Conservation (phyloP, 2,113 vertebrate genomes). For the Lepus europaeus region DNA sequence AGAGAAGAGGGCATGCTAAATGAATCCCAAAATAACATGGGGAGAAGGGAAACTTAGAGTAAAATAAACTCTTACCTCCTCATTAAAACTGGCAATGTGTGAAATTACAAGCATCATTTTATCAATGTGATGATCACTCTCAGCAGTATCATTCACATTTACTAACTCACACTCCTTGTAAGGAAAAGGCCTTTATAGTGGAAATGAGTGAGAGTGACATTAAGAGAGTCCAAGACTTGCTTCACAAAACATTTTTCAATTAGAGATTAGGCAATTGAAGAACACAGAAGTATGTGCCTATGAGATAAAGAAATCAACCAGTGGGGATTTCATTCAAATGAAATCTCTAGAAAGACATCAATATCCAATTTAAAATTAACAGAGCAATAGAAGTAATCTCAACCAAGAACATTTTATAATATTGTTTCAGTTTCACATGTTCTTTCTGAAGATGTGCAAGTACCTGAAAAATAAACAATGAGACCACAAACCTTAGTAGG, state of each 20-base stretch:
- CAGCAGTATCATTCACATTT: neutral
- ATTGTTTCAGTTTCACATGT: neutral
- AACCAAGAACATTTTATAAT: neutral
- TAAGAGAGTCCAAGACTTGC: neutral
- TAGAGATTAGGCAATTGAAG: constrained; percentile 56
- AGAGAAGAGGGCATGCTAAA: neutral
- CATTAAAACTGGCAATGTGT: constrained; percentile 65
- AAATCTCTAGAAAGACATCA: constrained; percentile 68
- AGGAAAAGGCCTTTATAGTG: neutral
- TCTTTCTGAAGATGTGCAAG: neutral
- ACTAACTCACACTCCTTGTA: constrained; percentile 44
- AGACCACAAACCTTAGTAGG: constrained; percentile 7
- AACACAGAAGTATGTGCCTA: neutral
- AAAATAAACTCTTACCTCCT: constrained; percentile 16
- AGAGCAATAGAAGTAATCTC: constrained; percentile 32
- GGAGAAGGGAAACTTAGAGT: neutral
- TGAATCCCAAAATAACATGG: constrained; percentile 6
- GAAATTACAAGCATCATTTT: constrained; percentile 61
- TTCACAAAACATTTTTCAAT: constrained; percentile 60
- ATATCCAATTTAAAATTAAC: constrained; percentile 51
- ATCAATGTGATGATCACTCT: constrained; percentile 59
- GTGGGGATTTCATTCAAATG: constrained; percentile 60
- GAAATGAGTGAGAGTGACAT: constrained; percentile 42
- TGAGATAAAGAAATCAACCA: constrained; percentile 62
- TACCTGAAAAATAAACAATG: constrained; percentile 31